A percentile compares a stretch with the other conserved stretches of the same genome.
phyloP scores from a whole-genome alignment of 2,797 vertebrate genomes.

The Astyanax mexicanus region DNA sequence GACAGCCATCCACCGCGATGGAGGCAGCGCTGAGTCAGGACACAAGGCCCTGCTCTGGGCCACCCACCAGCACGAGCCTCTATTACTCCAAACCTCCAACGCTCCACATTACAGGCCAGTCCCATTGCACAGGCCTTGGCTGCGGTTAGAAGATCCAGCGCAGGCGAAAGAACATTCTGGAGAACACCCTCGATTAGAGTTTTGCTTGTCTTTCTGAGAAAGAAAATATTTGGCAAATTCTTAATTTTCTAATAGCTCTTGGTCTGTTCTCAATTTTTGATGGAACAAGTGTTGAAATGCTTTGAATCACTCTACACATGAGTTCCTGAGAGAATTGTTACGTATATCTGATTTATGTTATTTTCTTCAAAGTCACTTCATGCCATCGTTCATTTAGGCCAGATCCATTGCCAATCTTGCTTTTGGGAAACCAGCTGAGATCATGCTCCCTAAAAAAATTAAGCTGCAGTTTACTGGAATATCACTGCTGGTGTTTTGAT shows the following conservation, averaged over 20 bases:
- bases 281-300: constrained; percentile 18
- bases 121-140: constrained; percentile 59
- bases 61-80: constrained; percentile 69
- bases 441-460: constrained; percentile 26
- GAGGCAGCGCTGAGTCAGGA: constrained; percentile 70
- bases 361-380: constrained; percentile 22
- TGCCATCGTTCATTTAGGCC: constrained; percentile 2
- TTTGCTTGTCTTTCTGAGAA: constrained; percentile 23
- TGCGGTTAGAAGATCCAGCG: constrained; percentile 24
- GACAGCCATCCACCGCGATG: constrained; percentile 30
- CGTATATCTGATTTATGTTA: constrained; percentile 38
- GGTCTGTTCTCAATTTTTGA: constrained; percentile 25
- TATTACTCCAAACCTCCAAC: constrained; percentile 56
- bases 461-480: constrained; percentile 16
- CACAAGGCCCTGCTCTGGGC: constrained; percentile 65
- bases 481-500: constrained; percentile 4
- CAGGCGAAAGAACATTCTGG: constrained; percentile 15
- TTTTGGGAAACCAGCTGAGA: constrained; percentile 42
- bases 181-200: neutral
- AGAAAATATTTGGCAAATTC: constrained; percentile 27
- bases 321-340: constrained; percentile 34
- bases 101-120: constrained; percentile 10
- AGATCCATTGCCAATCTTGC: constrained; percentile 33
- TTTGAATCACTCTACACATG: constrained; percentile 15
- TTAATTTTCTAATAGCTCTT: constrained; percentile 24